A percentile compares a stretch with the other conserved stretches of the same genome.
Evolutionary conservation across 2,888 invertebrate species (phyloP).

Genomic region (Spisula solida): DNA sequence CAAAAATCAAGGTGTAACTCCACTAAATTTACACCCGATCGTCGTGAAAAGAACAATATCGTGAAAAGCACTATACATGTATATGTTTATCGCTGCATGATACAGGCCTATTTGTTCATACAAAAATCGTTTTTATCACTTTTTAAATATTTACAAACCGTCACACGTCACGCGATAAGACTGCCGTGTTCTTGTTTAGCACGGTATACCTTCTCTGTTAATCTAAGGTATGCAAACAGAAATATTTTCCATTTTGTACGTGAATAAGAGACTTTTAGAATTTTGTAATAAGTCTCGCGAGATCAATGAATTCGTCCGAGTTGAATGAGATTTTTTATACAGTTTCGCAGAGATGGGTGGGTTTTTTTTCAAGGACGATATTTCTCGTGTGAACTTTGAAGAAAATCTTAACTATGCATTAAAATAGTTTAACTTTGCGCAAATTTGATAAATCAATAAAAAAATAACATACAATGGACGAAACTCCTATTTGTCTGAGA

Average conservation of each 20-base stretch:
- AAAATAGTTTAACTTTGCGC: too few species aligned
- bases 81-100: not conserved
- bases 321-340: too few species aligned
- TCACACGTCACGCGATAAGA: not conserved
- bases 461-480: too few species aligned
- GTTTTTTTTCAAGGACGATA: too few species aligned
- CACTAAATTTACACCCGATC: not conserved
- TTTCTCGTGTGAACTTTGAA: too few species aligned
- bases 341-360: too few species aligned
- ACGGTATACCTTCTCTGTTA: not conserved
- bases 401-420: too few species aligned
- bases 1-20: constrained; percentile 2
- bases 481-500: too few species aligned
- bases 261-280: not conserved
- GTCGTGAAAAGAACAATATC: not conserved
- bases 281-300: too few species aligned
- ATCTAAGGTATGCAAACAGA: not conserved
- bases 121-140: not conserved
- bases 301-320: too few species aligned
- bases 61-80: not conserved
- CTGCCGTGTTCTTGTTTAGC: not conserved
- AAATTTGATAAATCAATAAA: too few species aligned
- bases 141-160: not conserved
- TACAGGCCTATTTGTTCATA: not conserved
- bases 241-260: not conserved